Percentiles rank a stretch among this genome's conserved stretches.
These are phyloP conservation scores for Mohoua ochrocephala DNA, from an alignment of 2,113 vertebrate species.

Conservation along the genomic window DNA sequence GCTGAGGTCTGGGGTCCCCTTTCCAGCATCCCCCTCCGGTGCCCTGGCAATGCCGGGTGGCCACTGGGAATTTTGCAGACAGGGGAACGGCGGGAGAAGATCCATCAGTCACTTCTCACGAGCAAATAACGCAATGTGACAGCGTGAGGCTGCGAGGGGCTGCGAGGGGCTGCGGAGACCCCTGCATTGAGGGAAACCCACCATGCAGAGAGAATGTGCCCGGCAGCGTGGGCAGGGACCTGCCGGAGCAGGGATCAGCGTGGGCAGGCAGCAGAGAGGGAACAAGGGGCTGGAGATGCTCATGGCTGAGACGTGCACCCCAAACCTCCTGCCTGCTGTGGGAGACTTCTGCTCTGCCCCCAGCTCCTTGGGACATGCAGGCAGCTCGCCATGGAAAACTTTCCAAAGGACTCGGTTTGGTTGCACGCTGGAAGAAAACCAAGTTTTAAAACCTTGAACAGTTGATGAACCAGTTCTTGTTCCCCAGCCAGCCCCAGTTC, in stretches of 20 bases:
- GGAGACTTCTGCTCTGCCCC: neutral
- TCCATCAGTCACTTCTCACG: neutral
- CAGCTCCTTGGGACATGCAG: neutral
- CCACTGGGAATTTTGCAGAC: neutral
- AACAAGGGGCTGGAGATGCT: neutral
- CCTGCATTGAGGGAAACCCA: neutral
- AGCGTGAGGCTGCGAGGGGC: neutral
- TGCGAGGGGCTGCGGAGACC: neutral
- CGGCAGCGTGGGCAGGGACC: neutral
- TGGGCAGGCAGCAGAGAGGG: neutral
- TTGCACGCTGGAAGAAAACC: neutral
- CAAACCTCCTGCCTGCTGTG: fast-evolving
- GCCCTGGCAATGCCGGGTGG: fast-evolving
- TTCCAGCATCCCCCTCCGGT: fast-evolving
- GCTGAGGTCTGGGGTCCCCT: neutral
- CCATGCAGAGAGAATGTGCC: neutral
- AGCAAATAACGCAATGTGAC: neutral
- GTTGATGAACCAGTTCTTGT: neutral
- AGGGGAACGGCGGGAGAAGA: neutral
- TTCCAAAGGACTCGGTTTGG: neutral
- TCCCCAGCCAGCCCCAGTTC: neutral
- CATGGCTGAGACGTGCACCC: neutral
- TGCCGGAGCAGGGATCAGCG: neutral
- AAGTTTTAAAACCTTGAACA: slow-evolving; percentile 3
- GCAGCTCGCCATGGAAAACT: neutral